These are phyloP conservation scores for Gnatocerus cornutus DNA, from an alignment of 2,888 invertebrate species.

Conservation along the genomic window DNA sequence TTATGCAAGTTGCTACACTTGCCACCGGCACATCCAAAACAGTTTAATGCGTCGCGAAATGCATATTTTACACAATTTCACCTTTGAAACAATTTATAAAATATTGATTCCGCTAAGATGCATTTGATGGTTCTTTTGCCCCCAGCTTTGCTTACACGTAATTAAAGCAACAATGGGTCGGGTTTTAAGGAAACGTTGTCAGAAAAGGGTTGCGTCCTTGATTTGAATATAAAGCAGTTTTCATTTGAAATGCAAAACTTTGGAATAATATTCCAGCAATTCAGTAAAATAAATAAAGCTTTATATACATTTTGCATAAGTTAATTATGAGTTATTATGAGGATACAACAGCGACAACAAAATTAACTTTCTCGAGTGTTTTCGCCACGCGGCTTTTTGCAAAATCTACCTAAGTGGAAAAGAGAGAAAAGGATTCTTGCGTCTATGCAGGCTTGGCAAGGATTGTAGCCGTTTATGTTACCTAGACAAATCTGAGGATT, in stretches of 20 bases:
- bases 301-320: slow-evolving; percentile 63
- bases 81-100: background rate
- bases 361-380: slow-evolving; percentile 33
- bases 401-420: slow-evolving; percentile 35
- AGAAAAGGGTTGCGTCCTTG: slow-evolving; percentile 50
- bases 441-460: slow-evolving; percentile 17
- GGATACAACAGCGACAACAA: slow-evolving; percentile 48
- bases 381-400: slow-evolving; percentile 22
- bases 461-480: slow-evolving; percentile 52
- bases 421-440: slow-evolving; percentile 17
- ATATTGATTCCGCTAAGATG: background rate
- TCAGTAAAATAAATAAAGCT: slow-evolving; percentile 56
- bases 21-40: slow-evolving; percentile 24
- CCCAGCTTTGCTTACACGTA: slow-evolving; percentile 13
- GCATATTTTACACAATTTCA: background rate
- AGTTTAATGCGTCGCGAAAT: background rate
- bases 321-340: slow-evolving; percentile 67
- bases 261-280: slow-evolving; percentile 51
- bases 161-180: slow-evolving; percentile 37
- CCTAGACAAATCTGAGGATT: slow-evolving; percentile 62
- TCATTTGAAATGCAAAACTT: slow-evolving; percentile 57
- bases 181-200: slow-evolving; percentile 43
- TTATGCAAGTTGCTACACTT: slow-evolving; percentile 53
- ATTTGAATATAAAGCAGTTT: slow-evolving; percentile 56
- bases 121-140: background rate